Evolutionary conservation across 1,140 invertebrate genomes (phyloP), one percentile per base, ranked within the genome.

Genomic region (Lutraria rhynchaena): DNA sequence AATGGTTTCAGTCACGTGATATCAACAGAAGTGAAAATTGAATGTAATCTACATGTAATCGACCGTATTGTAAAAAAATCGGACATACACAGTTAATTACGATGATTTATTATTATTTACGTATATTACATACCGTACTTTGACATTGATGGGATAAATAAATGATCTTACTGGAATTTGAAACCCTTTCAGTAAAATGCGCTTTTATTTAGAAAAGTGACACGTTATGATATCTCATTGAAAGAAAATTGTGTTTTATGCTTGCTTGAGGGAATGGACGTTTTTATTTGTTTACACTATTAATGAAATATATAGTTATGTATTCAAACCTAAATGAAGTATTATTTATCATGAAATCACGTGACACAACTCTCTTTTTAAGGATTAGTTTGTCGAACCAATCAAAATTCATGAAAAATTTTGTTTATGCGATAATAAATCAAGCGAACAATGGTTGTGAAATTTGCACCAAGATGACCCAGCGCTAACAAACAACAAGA

Each of bases 201-300:
- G 61, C 41, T 65, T 65, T 65, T 65, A 65, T 65, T 65, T 65
- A 65, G 41, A 44, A 65, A 65, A 65, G 61, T 65, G 61, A 24
- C 61, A 44, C 22, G 61, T 65, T 7, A 44, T 65, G 61, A 11
- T 65, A 44, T 44, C 37, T 33, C 22, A 44, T 65, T 65, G 61
- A 24, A 37, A 22, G 61, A 65, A 41, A 44, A 46, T 44, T 65
- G 61, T 65, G 46, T 35, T 41, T 65, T 19, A 65, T 44, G 37
- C 37, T 65, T 65, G 61, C 35, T 44, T 65, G 61, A 65, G 35
- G 46, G 19, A 15, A 24, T 65, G 22, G 24, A 7, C n/a, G 27
- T 65, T 44, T 65, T 22, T 44, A 44, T 41, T 19, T 22, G 35
- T 65, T 65, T 65, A 65, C n/a, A 33, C 15, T 44, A 9, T 65